A percentile compares a stretch with the other conserved stretches of the same genome.
These are phyloP conservation scores for Andrena flavipes DNA, from an alignment of 2,888 invertebrate species.

Conservation along the genomic window DNA sequence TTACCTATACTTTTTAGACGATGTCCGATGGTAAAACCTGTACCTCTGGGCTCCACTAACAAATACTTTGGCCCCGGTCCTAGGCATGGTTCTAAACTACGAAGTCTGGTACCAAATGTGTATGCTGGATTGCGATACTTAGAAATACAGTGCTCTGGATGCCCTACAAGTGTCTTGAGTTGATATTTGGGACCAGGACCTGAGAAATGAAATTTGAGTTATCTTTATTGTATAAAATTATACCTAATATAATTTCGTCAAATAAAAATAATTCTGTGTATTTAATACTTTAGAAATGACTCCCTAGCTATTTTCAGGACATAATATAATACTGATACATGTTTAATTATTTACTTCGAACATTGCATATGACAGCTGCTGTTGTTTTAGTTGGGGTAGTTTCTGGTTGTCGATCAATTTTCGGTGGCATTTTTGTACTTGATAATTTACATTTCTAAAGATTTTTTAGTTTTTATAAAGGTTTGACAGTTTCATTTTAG, in stretches of 20 bases:
- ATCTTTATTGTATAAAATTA: not conserved
- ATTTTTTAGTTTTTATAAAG: conserved; percentile 15
- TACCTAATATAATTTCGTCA: not conserved
- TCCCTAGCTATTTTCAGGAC: not conserved
- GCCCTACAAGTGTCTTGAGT: conserved; percentile 88
- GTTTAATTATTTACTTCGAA: conserved; percentile 43
- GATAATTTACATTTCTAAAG: conserved; percentile 45
- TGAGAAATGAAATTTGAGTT: conserved; percentile 26
- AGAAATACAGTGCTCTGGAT: conserved; percentile 87
- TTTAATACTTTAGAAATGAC: not conserved
- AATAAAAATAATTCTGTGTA: not conserved
- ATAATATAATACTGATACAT: not conserved
- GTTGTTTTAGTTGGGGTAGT: not conserved
- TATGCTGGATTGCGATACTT: conserved; percentile 88
- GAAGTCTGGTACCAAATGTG: conserved; percentile 86
- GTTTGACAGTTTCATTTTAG: conserved; percentile 17
- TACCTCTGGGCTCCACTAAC: conserved; percentile 83
- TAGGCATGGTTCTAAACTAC: conserved; percentile 67
- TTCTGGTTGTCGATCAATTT: not conserved
- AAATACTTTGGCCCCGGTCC: conserved; percentile 85
- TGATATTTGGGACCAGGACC: conserved; percentile 88
- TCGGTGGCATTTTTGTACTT: conserved; percentile 53
- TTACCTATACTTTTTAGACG: conserved; percentile 48
- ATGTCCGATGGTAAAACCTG: conserved; percentile 69
- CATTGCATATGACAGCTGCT: conserved; percentile 10